Conservation (phyloP, 2,888 invertebrate genomes). For the Sinelater perroti region DNA sequence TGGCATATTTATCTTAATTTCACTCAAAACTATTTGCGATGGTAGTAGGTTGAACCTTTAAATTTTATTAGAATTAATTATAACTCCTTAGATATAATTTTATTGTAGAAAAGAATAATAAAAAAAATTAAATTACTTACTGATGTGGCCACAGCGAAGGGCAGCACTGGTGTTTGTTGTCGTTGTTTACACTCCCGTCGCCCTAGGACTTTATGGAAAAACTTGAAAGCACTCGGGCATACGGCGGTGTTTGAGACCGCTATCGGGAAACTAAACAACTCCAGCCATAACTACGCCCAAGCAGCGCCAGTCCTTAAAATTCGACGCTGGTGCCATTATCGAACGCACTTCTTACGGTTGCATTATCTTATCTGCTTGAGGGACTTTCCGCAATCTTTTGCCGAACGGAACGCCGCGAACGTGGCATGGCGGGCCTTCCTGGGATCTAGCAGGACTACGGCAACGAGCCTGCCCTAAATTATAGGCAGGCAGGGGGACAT, state of each 20-base stretch:
- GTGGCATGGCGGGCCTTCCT: background rate
- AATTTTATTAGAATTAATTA: too few species aligned
- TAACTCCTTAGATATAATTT: too few species aligned
- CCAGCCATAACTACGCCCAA: background rate
- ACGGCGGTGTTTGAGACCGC: background rate
- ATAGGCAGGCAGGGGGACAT: conserved; percentile 1
- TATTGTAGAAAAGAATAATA: too few species aligned
- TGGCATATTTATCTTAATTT: too few species aligned
- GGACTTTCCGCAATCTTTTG: background rate
- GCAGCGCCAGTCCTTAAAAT: background rate
- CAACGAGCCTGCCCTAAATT: conserved; percentile 5
- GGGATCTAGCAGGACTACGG: conserved; percentile 3
- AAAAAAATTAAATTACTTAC: too few species aligned
- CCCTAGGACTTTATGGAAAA: too few species aligned
- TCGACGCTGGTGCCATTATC: background rate
- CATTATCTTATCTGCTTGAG: background rate
- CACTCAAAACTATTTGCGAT: too few species aligned
- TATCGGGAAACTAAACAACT: background rate
- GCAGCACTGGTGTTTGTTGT: too few species aligned
- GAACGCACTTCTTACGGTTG: background rate
- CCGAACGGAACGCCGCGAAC: background rate
- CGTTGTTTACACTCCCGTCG: too few species aligned
- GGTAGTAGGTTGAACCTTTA: too few species aligned
- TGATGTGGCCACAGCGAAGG: too few species aligned
- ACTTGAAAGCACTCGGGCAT: too few species aligned